Conservation (phyloP, 2,888 invertebrate genomes). For the Teleogryllus oceanicus region DNA sequence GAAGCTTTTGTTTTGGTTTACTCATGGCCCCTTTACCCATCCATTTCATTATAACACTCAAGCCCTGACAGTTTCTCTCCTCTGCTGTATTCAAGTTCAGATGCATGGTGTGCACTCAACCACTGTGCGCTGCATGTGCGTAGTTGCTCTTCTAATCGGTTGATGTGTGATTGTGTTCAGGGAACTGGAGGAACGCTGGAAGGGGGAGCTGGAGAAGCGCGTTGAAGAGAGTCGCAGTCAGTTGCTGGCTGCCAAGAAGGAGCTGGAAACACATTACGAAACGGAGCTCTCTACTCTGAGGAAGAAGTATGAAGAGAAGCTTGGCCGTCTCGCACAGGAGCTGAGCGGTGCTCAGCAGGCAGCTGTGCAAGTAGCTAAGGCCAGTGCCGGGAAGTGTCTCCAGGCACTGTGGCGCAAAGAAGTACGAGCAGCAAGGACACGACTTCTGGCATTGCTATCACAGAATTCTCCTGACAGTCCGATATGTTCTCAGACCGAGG, state of each 20-base stretch:
- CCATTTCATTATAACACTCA: neutral
- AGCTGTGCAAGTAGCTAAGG: conserved; percentile 32
- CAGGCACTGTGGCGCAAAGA: neutral
- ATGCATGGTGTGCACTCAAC: too few species aligned
- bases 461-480: too few species aligned
- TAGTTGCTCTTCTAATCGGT: too few species aligned
- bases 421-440: neutral
- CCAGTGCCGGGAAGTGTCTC: neutral
- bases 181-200: conserved; percentile 31
- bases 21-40: neutral
- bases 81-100: too few species aligned
- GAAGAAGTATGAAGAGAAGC: conserved; percentile 46
- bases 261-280: conserved; percentile 50
- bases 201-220: conserved; percentile 30
- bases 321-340: conserved; percentile 43
- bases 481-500: too few species aligned
- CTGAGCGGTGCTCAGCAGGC: conserved; percentile 51
- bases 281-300: conserved; percentile 45
- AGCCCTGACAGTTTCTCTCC: neutral
- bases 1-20: too few species aligned
- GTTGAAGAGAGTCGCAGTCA: conserved; percentile 41
- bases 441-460: too few species aligned
- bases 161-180: conserved; percentile 23
- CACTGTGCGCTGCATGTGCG: too few species aligned
- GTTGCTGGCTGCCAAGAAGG: conserved; percentile 40